These are phyloP conservation scores for Sarcophaga peregrina DNA, from an alignment of 1,140 invertebrate genomes.

Conservation along the genomic window DNA sequence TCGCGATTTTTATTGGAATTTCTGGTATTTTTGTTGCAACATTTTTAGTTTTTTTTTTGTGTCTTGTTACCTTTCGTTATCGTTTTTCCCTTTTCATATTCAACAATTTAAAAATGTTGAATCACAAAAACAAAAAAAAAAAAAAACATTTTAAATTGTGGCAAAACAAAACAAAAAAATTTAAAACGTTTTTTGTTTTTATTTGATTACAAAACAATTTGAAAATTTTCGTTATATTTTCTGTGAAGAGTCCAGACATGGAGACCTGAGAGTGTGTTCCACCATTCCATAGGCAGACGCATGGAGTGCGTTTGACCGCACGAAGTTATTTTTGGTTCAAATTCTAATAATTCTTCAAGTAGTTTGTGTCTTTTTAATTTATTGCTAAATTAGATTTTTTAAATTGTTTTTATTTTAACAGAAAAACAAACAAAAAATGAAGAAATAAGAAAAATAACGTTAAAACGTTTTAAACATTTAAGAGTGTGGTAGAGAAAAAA, in stretches of 20 bases:
- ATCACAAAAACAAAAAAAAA: not conserved
- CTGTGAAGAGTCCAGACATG: not conserved
- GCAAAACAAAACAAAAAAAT: not conserved
- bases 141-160: not conserved
- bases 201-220: constrained; percentile 37
- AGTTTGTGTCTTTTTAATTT: constrained; percentile 35
- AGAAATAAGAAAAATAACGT: no score
- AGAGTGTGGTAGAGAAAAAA: no score
- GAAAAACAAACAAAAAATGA: no score
- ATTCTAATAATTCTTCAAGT: constrained; percentile 36
- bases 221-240: not conserved
- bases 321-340: constrained; percentile 40
- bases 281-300: not conserved
- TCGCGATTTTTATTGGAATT: constrained; percentile 40
- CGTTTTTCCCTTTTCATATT: constrained; percentile 27
- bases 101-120: constrained; percentile 17
- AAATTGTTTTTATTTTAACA: not conserved
- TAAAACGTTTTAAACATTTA: no score
- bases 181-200: constrained; percentile 12
- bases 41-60: constrained; percentile 14
- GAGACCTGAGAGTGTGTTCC: not conserved
- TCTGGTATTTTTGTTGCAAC: constrained; percentile 38
- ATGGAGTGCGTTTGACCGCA: constrained; percentile 35
- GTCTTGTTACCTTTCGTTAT: not conserved
- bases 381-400: constrained; percentile 38